phyloP scores from a whole-genome alignment of 1,140 invertebrate genomes.

The Steinernema feltiae region DNA sequence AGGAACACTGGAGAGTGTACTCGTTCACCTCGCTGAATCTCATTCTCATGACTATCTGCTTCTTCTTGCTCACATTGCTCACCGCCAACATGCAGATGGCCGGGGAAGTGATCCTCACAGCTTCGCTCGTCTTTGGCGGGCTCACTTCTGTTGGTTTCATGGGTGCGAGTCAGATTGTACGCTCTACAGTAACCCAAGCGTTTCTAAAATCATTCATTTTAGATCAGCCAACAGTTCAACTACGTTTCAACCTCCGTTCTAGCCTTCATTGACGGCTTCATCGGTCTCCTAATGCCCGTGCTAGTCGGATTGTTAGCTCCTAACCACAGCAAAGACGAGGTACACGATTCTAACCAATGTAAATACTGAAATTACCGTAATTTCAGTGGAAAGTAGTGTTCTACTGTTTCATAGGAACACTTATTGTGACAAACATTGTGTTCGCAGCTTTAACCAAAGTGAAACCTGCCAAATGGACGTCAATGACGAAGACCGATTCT shows the following conservation, averaged over 20 bases:
- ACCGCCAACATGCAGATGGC: background rate
- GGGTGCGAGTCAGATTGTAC: background rate
- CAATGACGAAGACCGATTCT: background rate
- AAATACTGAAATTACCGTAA: background rate
- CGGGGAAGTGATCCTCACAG: background rate
- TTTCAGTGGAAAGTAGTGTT: background rate
- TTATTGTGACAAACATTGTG: background rate
- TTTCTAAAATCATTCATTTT: background rate
- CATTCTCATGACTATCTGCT: background rate
- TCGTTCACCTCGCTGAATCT: background rate
- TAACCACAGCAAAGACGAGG: slow-evolving; percentile 5
- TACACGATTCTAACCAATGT: background rate
- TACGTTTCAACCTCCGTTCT: background rate
- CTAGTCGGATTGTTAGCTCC: background rate
- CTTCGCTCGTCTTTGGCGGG: background rate
- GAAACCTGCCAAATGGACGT: background rate
- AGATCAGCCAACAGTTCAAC: slow-evolving; percentile 1
- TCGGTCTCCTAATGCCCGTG: background rate
- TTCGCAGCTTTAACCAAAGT: background rate
- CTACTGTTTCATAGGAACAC: background rate
- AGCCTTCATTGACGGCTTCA: background rate
- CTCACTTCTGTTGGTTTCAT: slow-evolving; percentile 1
- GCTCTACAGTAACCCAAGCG: background rate
- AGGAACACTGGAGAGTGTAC: background rate
- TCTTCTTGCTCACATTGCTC: background rate